Percentiles rank a stretch among this genome's conserved stretches.
Evolutionary conservation across 2,797 vertebrate genomes (phyloP).

Genomic region (Esox masquinongy): DNA sequence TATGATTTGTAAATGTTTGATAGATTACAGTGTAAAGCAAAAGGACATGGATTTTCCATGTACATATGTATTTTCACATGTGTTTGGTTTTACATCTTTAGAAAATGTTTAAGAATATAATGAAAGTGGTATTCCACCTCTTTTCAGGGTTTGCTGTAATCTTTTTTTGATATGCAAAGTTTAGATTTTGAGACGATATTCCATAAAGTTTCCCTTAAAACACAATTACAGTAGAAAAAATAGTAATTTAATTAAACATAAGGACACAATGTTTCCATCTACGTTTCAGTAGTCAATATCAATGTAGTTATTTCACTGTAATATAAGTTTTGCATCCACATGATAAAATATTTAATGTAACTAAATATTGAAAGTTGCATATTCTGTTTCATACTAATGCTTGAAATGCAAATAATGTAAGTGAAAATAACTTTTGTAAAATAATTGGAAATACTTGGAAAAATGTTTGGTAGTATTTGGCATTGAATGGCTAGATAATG

Average conservation of each 20-base stretch:
- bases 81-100: slow-evolving; percentile 57
- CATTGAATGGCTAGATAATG: slow-evolving; percentile 57
- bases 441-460: slow-evolving; percentile 41
- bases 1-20: slow-evolving; percentile 28
- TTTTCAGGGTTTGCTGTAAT: slow-evolving; percentile 52
- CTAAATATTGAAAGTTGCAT: slow-evolving; percentile 28
- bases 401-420: slow-evolving; percentile 41
- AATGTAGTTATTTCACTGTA: not conserved
- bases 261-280: not conserved
- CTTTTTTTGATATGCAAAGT: slow-evolving; percentile 46
- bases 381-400: slow-evolving; percentile 32
- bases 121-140: slow-evolving; percentile 30
- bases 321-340: slow-evolving; percentile 40
- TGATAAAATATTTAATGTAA: slow-evolving; percentile 26
- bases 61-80: slow-evolving; percentile 64
- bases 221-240: slow-evolving; percentile 8
- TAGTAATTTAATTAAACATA: not conserved
- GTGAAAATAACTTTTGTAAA: slow-evolving; percentile 31
- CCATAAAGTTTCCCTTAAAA: slow-evolving; percentile 31
- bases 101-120: slow-evolving; percentile 48
- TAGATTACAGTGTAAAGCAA: slow-evolving; percentile 15
- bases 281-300: slow-evolving; percentile 1
- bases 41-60: slow-evolving; percentile 50
- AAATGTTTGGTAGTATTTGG: slow-evolving; percentile 47
- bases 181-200: slow-evolving; percentile 38